Base-by-base conservation (phyloP, 2,113 vertebrate genomes). In the Ammodytes dubius region DNA sequence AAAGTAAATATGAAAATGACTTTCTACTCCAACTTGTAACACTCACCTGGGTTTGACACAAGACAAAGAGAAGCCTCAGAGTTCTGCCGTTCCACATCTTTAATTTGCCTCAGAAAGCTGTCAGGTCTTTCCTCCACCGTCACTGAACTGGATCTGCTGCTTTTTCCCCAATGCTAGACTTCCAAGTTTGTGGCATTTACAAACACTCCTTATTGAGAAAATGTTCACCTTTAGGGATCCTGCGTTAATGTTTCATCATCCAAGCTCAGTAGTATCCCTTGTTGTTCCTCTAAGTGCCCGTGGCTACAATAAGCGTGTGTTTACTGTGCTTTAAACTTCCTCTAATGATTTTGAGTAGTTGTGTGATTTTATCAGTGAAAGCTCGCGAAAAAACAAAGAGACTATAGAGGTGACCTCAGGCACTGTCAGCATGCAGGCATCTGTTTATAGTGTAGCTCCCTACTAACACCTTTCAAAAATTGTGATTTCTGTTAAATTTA, bases 21-120 rank as follows among this genome's bases (percentile, higher is more conserved):
- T 1, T 35, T 19, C 4, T 56, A n/a, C 15, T 14, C 6, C 5
- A 69, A 43, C 4, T 17, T 49, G 37, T 17, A 58, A 50, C 40
- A 65, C 89, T 87, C 57, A 91, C 91, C 67, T 85, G 77, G 13
- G 85, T 4, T 13, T 83, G 84, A 56, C 64, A 74, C 4, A 85
- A 17, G 0, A 84, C 19, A 52, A 85, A 39, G 3, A 81, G 7
- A 10, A 15, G 4, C 42, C 7, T 27, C 2, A 68, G 35, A 49
- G 5, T 66, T 49, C 12, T 64, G 39, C n/a, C 60, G 5, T 4
- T 61, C 2, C 6, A 37, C 39, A 46, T 80, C 49, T 27, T 27
- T 27, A 27, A 45, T 49, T 15, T 75, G n/a, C 10, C 39, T n/a
- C 17, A 65, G 4, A 69, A 37, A 45, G 0, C 6, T 3, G 0